phyloP scores from a whole-genome alignment of 1,140 invertebrate species.

The Nephotettix cincticeps region DNA sequence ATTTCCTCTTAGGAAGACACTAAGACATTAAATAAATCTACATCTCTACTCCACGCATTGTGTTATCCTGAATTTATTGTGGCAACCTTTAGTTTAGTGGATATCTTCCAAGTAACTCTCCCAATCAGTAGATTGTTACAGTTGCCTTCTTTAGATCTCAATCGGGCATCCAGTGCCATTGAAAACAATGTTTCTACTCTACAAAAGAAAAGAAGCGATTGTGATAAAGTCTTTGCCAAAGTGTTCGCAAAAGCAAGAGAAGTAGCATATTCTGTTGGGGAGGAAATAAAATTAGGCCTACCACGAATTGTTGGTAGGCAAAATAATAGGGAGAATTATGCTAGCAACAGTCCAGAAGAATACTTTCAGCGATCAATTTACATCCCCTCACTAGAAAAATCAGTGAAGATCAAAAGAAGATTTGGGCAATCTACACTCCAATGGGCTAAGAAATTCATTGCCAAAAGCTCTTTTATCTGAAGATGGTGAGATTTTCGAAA shows the following conservation, averaged over 20 bases:
- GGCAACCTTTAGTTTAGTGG: not conserved
- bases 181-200: not conserved
- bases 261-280: not conserved
- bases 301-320: not conserved
- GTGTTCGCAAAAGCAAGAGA: not conserved
- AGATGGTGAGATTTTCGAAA: too few relatives aligned
- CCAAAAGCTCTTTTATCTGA: too few relatives aligned
- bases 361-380: too few relatives aligned
- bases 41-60: not conserved
- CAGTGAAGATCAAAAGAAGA: too few relatives aligned
- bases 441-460: too few relatives aligned
- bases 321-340: not conserved
- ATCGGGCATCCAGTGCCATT: not conserved
- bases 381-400: too few relatives aligned
- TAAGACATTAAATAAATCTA: not conserved
- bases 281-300: not conserved
- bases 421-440: too few relatives aligned
- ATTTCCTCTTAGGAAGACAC: not conserved
- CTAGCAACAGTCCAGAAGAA: too few relatives aligned
- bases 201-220: too few relatives aligned
- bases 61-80: not conserved
- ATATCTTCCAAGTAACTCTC: too few relatives aligned
- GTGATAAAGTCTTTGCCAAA: not conserved
- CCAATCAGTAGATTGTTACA: too few relatives aligned
- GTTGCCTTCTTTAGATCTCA: too few relatives aligned